Base-by-base conservation (phyloP, 2,888 invertebrate species). In the Electrophaes corylata region DNA sequence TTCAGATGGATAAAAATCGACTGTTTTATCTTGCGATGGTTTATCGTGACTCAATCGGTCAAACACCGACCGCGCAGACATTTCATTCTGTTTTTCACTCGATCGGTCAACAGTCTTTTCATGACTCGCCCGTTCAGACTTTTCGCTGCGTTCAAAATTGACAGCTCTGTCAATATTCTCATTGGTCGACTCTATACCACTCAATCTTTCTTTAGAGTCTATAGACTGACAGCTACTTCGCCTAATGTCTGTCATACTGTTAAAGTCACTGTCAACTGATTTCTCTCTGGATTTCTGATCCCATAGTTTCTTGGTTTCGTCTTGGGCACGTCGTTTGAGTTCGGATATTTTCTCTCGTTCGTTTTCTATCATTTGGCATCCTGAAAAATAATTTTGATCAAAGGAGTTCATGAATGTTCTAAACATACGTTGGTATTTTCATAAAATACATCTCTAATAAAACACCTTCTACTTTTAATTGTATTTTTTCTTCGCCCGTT, bases 261-360 rank as follows among this genome's bases (percentile, higher is more conserved):
- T 77, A 40, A 73, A 69, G 39, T 82, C 81, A 43, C 74, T 75
- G 72, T 87, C 86, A 18, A 81, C 57, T 0, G 84, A 84, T 45
- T 81, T 73, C 39, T 81, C 82, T 26, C 81, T 70, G 57, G 65
- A 76, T 50, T 85, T 83, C 60, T 88, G 86, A 69, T 97, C 96
- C 96, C 98, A 98, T 68, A 97, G 95, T 16, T 95, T 96, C 65
- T 96, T 95, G 2, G 97, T 98, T 84, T 98, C 98, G 79, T 97
- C 96, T 75, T 98, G 97, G 0, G 96, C 97, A 44, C 96, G 93
- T 67, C 96, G 94, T 76, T 98, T 97, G 53, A 98, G 85, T 74
- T 97, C 97, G 60, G 95, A 94, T 68, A 98, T 96, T 72, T 98
- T 94, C 69, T 97, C 95, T 35, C 97, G 93, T 84, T 98, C 98